Evolutionary conservation across 2,113 vertebrate species (phyloP).

Genomic region (Mastomys natalensis): DNA sequence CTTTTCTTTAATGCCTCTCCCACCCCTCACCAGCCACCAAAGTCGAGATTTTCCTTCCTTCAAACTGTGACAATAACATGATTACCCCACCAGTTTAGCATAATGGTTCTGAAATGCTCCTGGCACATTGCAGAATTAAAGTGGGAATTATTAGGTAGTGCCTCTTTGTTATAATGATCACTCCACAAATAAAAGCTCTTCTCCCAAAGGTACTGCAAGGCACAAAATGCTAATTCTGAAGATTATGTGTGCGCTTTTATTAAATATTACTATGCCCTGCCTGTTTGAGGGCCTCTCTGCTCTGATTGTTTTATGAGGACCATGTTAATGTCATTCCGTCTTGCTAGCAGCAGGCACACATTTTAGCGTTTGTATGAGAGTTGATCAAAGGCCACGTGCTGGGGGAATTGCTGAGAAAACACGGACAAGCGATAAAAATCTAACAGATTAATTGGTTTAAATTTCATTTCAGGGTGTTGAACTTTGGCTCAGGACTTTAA

Average conservation of each 20-base stretch:
- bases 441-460: slow-evolving; percentile 97
- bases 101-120: slow-evolving; percentile 91
- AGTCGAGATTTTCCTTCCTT: slow-evolving; percentile 89
- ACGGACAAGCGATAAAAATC: slow-evolving; percentile 96
- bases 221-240: slow-evolving; percentile 98
- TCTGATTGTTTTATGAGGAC: slow-evolving; percentile 99
- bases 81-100: slow-evolving; percentile 91
- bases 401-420: slow-evolving; percentile 98
- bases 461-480: slow-evolving; percentile 93
- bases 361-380: slow-evolving; percentile 92
- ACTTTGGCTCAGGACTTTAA: slow-evolving; percentile 91
- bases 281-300: slow-evolving; percentile 93
- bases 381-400: slow-evolving; percentile 98
- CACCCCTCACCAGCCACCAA: slow-evolving; percentile 77
- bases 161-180: slow-evolving; percentile 94
- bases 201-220: slow-evolving; percentile 94
- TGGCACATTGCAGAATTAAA: slow-evolving; percentile 91
- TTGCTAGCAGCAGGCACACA: slow-evolving; percentile 93
- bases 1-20: slow-evolving; percentile 69
- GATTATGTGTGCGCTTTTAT: slow-evolving; percentile 98
- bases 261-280: slow-evolving; percentile 98
- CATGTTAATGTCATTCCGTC: slow-evolving; percentile 99
- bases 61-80: slow-evolving; percentile 91
- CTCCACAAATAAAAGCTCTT: slow-evolving; percentile 94
- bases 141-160: slow-evolving; percentile 92